Conservation (phyloP, 2,113 vertebrate species). For the Pituophis catenifer region DNA sequence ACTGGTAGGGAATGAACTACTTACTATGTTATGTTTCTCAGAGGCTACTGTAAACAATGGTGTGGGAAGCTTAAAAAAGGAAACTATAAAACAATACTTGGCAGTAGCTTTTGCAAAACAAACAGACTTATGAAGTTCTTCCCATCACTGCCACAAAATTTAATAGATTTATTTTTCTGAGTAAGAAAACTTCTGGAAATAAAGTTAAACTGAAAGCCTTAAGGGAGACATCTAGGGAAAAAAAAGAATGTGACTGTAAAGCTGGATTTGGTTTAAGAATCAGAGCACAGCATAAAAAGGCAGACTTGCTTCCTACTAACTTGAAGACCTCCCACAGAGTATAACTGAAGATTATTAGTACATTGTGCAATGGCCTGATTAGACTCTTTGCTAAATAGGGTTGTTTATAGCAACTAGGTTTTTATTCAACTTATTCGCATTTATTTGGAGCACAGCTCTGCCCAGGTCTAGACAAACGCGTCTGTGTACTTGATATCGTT, state of each 20-base stretch:
- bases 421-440: conserved; percentile 8
- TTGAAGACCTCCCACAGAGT: conserved; percentile 23
- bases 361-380: conserved; percentile 28
- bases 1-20: conserved; percentile 49
- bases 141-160: conserved; percentile 54
- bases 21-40: conserved; percentile 56
- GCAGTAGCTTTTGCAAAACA: conserved; percentile 57
- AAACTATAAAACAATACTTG: conserved; percentile 65
- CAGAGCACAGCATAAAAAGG: conserved; percentile 36
- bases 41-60: conserved; percentile 56
- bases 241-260: neutral
- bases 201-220: conserved; percentile 25
- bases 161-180: conserved; percentile 53
- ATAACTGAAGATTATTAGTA: conserved; percentile 18
- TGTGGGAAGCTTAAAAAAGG: conserved; percentile 47
- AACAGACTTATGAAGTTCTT: conserved; percentile 59
- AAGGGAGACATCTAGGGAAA: neutral
- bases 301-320: conserved; percentile 23
- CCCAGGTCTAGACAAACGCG: neutral
- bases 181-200: conserved; percentile 45
- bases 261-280: neutral
- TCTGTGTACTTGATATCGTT: neutral
- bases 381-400: neutral
- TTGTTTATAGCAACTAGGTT: conserved; percentile 2
- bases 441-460: neutral